These are phyloP conservation scores for Delichon dasypus DNA, from an alignment of 2,797 vertebrate species.

Conservation along the genomic window DNA sequence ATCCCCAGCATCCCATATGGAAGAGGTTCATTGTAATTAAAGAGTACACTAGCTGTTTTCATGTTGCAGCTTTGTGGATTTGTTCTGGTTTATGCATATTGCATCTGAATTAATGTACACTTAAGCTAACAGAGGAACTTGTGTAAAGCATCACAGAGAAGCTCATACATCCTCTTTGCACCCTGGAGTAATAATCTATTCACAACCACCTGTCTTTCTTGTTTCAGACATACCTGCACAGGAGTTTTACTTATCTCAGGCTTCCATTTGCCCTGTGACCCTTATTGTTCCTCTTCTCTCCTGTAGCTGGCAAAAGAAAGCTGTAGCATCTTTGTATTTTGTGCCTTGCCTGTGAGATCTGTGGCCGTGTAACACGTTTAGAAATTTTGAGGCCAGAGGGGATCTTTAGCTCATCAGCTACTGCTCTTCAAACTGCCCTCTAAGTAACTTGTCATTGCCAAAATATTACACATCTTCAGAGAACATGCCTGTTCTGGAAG, in stretches of 20 bases:
- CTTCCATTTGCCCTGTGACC: fast-evolving
- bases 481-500: background rate
- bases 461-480: background rate
- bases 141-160: background rate
- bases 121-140: background rate
- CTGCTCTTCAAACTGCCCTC: background rate
- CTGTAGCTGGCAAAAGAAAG: background rate
- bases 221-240: background rate
- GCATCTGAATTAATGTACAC: background rate
- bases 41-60: background rate
- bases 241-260: background rate
- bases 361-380: background rate
- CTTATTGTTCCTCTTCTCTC: background rate
- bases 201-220: background rate
- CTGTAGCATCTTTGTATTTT: background rate
- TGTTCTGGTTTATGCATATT: background rate
- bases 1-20: background rate
- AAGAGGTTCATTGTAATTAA: background rate
- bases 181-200: background rate
- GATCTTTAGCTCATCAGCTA: background rate
- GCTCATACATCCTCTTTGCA: background rate
- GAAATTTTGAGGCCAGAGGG: background rate
- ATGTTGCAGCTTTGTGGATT: background rate
- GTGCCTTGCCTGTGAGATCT: background rate
- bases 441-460: background rate